Percentiles rank a stretch among this genome's conserved stretches.
Evolutionary conservation across 2,113 vertebrate species (phyloP).

Genomic region (Oncorhynchus clarkii): DNA sequence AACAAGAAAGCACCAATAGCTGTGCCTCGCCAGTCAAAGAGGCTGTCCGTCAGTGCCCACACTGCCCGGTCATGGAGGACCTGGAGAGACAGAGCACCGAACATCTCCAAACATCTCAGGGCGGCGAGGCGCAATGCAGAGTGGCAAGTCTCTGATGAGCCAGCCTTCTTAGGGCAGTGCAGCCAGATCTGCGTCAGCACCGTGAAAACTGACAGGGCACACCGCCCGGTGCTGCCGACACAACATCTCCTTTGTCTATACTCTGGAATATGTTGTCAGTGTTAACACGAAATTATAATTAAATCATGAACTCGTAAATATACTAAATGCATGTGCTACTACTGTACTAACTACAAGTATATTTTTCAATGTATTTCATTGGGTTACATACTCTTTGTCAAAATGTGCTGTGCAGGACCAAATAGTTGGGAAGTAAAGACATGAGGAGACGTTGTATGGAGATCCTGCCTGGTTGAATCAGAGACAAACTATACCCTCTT

Average conservation of each 20-base stretch:
- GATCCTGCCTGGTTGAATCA: too few relatives aligned
- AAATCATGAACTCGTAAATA: neutral
- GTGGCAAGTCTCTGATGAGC: conserved; percentile 63
- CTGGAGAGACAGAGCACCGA: conserved; percentile 38
- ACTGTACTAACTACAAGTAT: neutral
- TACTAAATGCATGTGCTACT: too few relatives aligned
- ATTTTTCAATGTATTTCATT: neutral
- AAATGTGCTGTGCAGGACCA: neutral
- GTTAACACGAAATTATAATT: neutral
- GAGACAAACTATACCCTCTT: too few relatives aligned
- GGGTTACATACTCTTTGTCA: neutral
- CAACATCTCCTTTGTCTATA: neutral
- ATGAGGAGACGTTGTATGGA: neutral
- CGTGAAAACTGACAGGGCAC: conserved; percentile 33
- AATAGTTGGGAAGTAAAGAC: neutral
- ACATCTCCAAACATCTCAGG: conserved; percentile 54
- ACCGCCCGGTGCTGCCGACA: conserved; percentile 29
- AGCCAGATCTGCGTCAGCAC: conserved; percentile 52
- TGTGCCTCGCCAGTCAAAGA: conserved; percentile 22
- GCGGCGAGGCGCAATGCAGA: conserved; percentile 44
- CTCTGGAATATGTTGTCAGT: neutral
- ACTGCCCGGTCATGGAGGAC: conserved; percentile 8
- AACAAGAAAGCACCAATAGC: conserved; percentile 19
- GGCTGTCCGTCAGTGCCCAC: conserved; percentile 4
- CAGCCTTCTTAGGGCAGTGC: conserved; percentile 51